Evolutionary conservation across 1,140 invertebrate species (phyloP), one percentile per base, ranked within the genome.

Genomic region (Rhizoglyphus robini): DNA sequence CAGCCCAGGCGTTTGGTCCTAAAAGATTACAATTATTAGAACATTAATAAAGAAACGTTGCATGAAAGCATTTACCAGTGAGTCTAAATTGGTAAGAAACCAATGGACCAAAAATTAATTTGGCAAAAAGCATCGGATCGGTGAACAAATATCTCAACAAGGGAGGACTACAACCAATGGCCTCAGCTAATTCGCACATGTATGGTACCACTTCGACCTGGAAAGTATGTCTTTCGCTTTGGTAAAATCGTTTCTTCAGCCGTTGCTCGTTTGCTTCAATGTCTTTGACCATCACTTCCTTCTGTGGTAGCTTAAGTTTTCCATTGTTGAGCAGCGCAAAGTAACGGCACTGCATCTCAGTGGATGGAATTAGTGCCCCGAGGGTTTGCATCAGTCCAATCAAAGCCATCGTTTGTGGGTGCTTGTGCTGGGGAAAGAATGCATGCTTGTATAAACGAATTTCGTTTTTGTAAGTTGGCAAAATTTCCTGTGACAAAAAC

Each of bases 301-400:
- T 63, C 13, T 20, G 8, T n/a, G 76, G 76, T 2, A 76, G 47
- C 0, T 46, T 18, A 18, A 18, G 46, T 30, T 58, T 58, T 20
- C 59, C 63, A 15, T 15, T 2, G 32, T 64, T 61, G 15, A 70
- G 27, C 36, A 69, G 58, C 4, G 67, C 61, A 57, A 74, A 77
- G 73, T 78, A 78, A 38, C 80, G 71, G 15, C 75, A 72, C 69
- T 81, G 80, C 38, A 82, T 74, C 70, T 81, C 80, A 13, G 76
- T 73, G 32, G 80, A 76, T 11, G 80, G 78, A 68, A 79, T 74
- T 18, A 80, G 71, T 32, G 77, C 72, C 36, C 79, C 79, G 20
- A 80, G 68, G 31, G 79, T 76, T 69, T 81, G 80, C 41, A 80
- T 70, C 32, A 78, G 73, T 0, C 81, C 81, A 61, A 81, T 79